These are phyloP conservation scores for Caenorhabditis sp. DNA, from an alignment of 2,888 invertebrate species.

Conservation along the genomic window DNA sequence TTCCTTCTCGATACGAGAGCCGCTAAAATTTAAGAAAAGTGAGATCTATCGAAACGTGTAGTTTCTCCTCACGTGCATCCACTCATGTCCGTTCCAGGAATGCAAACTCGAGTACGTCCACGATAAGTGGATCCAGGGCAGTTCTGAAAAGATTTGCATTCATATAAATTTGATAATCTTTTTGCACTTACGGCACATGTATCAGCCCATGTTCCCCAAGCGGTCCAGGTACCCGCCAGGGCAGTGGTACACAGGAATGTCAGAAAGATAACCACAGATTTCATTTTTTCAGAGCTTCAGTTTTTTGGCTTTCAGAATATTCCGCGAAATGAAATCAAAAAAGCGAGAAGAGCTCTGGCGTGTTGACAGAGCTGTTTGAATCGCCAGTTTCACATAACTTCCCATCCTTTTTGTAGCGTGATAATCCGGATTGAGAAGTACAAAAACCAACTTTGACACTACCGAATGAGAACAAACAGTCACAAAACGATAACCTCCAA, in stretches of 20 bases:
- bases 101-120: slow-evolving; percentile 59
- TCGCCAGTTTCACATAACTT: not conserved
- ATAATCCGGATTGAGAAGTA: slow-evolving; percentile 51
- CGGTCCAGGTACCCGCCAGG: slow-evolving; percentile 44
- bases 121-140: slow-evolving; percentile 51
- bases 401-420: slow-evolving; percentile 2
- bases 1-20: slow-evolving; percentile 40
- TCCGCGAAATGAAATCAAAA: slow-evolving; percentile 2
- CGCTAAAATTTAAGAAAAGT: no score
- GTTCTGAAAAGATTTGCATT: slow-evolving; percentile 26
- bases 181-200: slow-evolving; percentile 52
- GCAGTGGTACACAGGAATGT: slow-evolving; percentile 37
- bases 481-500: not conserved
- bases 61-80: slow-evolving; percentile 38
- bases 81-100: slow-evolving; percentile 50
- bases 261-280: slow-evolving; percentile 38
- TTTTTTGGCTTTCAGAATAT: not conserved
- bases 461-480: slow-evolving; percentile 18
- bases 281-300: slow-evolving; percentile 38
- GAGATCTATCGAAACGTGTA: no score
- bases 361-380: slow-evolving; percentile 34
- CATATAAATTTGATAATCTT: not conserved
- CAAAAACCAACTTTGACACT: slow-evolving; percentile 34
- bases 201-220: slow-evolving; percentile 57
- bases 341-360: not conserved